Conservation (phyloP, 2,888 invertebrate genomes). For the Zele albiditarsus region DNA sequence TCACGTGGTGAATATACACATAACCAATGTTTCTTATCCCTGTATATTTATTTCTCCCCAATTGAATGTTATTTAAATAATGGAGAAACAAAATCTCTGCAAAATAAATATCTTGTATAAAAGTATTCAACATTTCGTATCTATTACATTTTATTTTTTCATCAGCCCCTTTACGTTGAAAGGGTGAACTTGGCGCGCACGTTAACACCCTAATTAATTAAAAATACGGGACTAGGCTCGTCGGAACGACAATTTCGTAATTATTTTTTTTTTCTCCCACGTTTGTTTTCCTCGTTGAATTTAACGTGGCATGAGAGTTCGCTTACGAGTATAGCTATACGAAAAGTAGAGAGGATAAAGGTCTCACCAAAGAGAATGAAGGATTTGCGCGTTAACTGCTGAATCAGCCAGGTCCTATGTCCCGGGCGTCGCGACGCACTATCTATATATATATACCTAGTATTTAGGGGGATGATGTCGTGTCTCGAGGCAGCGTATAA, state of each 20-base stretch:
- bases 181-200: neutral
- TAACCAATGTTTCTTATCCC: conserved; percentile 9
- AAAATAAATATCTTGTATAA: conserved; percentile 36
- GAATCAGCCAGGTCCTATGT: conserved; percentile 57
- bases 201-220: conserved; percentile 37
- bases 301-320: neutral
- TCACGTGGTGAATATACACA: neutral
- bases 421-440: conserved; percentile 35
- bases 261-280: neutral
- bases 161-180: neutral
- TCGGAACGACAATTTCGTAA: conserved; percentile 13
- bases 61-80: neutral
- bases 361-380: conserved; percentile 14
- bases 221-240: conserved; percentile 22
- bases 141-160: neutral
- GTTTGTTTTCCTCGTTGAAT: neutral
- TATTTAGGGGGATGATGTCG: conserved; percentile 38
- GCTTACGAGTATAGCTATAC: conserved; percentile 3
- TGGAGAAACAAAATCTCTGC: conserved; percentile 56
- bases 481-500: conserved; percentile 29
- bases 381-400: conserved; percentile 55
- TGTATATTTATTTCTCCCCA: neutral
- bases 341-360: neutral
- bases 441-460: neutral
- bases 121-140: conserved; percentile 1